Base-by-base conservation (phyloP, 2,888 invertebrate species). In the Drosophila tripunctata region DNA sequence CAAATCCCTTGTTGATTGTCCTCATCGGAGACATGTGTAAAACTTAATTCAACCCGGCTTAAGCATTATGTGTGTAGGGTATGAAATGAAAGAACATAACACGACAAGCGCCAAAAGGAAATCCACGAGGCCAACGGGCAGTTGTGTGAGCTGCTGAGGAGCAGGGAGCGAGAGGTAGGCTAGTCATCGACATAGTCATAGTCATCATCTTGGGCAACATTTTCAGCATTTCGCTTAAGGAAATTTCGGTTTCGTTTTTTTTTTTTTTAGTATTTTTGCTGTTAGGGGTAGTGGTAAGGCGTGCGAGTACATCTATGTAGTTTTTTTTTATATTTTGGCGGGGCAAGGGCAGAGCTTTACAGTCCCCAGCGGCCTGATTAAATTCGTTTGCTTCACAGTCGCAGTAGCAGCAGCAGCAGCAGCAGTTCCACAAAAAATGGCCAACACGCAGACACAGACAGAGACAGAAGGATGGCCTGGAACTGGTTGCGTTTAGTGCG, bases 351-450 rank as follows among this genome's bases (percentile, higher is more conserved):
- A 65, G 47, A 63, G 77, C 68, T 83, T 83, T 87, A 83, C 64
- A 83, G 83, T 87, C 83, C 83, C 83, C 83, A 87, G 82, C 83
- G 83, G 83, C 87, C 83, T 83, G 83, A 83, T 83, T 83, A 83
- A 83, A 85, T 78, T 85, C 87, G 54, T 70, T 67, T 71, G 67
- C 73, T 64, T 51, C 27, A n/a, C n/a, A n/a, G n/a, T n/a, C n/a
- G n/a, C n/a, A n/a, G n/a, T n/a, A n/a, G n/a, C n/a, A n/a, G n/a
- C n/a, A n/a, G n/a, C n/a, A n/a, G n/a, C 60, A 54, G 17, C 61
- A 58, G 38, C 43, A 36, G 31, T n/a, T 21, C 38, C 47, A 17
- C 54, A 35, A 67, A 64, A 64, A 66, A 54, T 69, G 57, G 62
- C 72, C 68, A 68, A 67, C 61, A 40, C 55, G 35, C 38, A 72